A percentile compares a stretch with the other conserved stretches of the same genome.
These are phyloP conservation scores for Rhadinocentrus ornatus DNA, from an alignment of 2,797 vertebrate genomes.

Conservation along the genomic window DNA sequence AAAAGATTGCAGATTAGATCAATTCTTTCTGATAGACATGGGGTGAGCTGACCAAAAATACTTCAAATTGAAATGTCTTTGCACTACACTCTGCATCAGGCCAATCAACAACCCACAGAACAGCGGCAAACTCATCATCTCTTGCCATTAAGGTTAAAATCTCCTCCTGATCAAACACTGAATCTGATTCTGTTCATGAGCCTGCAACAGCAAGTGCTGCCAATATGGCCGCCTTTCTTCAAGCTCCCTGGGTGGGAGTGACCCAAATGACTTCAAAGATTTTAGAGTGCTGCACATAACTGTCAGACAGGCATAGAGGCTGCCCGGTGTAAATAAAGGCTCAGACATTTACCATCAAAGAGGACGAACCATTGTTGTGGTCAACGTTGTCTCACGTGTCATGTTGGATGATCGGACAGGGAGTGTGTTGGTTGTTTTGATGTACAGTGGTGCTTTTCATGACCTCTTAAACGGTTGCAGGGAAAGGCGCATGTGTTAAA, in stretches of 20 bases:
- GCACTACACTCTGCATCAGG: constrained; percentile 4
- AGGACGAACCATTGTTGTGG: constrained; percentile 76
- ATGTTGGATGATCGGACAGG: constrained; percentile 74
- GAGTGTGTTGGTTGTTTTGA: constrained; percentile 75
- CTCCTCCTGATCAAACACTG: constrained; percentile 53
- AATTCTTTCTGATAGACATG: constrained; percentile 38
- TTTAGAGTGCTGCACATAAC: constrained; percentile 22
- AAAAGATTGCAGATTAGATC: constrained; percentile 21
- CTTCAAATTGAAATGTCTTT: constrained; percentile 43
- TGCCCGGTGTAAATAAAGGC: constrained; percentile 77
- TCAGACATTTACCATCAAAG: constrained; percentile 73
- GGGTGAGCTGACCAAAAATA: constrained; percentile 42
- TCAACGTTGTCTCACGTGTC: constrained; percentile 81
- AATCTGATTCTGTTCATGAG: constrained; percentile 66
- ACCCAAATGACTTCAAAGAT: constrained; percentile 69
- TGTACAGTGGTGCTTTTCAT: constrained; percentile 73
- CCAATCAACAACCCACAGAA: constrained; percentile 32
- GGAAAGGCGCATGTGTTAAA: constrained; percentile 68
- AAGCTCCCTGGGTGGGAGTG: constrained; percentile 44
- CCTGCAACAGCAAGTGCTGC: constrained; percentile 69
- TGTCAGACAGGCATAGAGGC: constrained; percentile 68
- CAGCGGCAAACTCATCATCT: constrained; percentile 44
- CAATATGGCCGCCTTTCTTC: constrained; percentile 66
- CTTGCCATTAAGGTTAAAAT: constrained; percentile 23
- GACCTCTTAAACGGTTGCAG: constrained; percentile 78